Conservation (phyloP, 2,113 vertebrate genomes). For the Apeltes quadracus region DNA sequence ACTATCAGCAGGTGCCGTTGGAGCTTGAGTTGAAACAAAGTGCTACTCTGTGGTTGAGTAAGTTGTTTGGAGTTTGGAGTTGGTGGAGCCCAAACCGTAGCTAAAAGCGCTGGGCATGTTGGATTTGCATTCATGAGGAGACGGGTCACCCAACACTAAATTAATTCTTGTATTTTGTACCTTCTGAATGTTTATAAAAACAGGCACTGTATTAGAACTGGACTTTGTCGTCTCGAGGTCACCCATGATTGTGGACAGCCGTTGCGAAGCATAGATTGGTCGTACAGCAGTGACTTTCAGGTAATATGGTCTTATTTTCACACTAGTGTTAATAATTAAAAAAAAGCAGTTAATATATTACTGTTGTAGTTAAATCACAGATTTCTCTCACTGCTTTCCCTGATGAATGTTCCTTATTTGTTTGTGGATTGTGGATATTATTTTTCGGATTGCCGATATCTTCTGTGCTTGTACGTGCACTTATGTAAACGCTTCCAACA, state of each 20-base stretch:
- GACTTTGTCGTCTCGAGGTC: not conserved
- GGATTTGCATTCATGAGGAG: not conserved
- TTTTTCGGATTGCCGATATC: not conserved
- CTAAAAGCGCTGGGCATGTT: not conserved
- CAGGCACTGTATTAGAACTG: not conserved
- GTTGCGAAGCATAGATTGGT: too few species aligned
- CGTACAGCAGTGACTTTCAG: slow-evolving; percentile 33
- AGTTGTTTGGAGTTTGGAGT: not conserved
- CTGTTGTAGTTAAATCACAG: not conserved
- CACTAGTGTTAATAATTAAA: not conserved
- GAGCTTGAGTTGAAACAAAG: not conserved
- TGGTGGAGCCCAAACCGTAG: slow-evolving; percentile 5
- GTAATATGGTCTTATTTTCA: slow-evolving; percentile 20
- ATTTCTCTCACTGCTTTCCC: too few species aligned
- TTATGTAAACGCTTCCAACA: slow-evolving; percentile 28
- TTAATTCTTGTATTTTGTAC: not conserved
- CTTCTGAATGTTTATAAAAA: not conserved
- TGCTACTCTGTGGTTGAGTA: slow-evolving; percentile 1
- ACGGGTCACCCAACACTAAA: not conserved
- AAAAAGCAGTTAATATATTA: not conserved
- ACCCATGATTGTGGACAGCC: not conserved
- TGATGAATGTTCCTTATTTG: not conserved
- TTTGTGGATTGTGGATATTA: not conserved
- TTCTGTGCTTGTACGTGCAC: not conserved
- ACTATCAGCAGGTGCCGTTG: not conserved